Evolutionary conservation across 1,140 invertebrate species (phyloP).

Genomic region (Neuroterus valhalla): DNA sequence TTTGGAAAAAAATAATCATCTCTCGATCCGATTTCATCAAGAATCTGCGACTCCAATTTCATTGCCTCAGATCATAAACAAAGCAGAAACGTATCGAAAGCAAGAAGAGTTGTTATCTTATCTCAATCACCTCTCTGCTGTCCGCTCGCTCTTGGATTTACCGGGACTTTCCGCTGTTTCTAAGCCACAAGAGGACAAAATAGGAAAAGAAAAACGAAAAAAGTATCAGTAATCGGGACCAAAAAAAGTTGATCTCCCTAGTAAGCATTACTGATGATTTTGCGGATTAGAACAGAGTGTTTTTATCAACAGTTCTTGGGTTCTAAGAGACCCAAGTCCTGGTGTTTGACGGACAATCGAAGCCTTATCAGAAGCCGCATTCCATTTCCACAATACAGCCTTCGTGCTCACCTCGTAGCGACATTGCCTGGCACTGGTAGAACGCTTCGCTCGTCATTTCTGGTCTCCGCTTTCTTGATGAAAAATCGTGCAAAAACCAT

Average conservation of each 20-base stretch:
- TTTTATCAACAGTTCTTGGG: background rate
- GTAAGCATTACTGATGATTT: constrained; percentile 3
- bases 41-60: too few species aligned
- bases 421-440: constrained; percentile 28
- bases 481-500: constrained; percentile 27
- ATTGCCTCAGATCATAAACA: background rate
- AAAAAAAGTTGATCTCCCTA: too few species aligned
- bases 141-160: background rate
- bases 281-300: constrained; percentile 5
- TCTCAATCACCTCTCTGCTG: background rate
- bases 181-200: background rate
- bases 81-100: background rate
- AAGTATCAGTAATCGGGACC: too few species aligned
- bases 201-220: background rate
- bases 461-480: constrained; percentile 17
- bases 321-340: background rate
- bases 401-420: constrained; percentile 35
- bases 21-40: too few species aligned
- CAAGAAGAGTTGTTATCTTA: constrained; percentile 5
- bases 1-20: too few species aligned
- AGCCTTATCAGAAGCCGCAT: constrained; percentile 12
- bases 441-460: constrained; percentile 31
- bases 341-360: background rate
- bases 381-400: constrained; percentile 38
- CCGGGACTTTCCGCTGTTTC: background rate